A percentile compares a stretch with the other conserved stretches of the same genome.
These are phyloP conservation scores for Enhydra lutris DNA, from an alignment of 2,113 vertebrate genomes.

Conservation along the genomic window DNA sequence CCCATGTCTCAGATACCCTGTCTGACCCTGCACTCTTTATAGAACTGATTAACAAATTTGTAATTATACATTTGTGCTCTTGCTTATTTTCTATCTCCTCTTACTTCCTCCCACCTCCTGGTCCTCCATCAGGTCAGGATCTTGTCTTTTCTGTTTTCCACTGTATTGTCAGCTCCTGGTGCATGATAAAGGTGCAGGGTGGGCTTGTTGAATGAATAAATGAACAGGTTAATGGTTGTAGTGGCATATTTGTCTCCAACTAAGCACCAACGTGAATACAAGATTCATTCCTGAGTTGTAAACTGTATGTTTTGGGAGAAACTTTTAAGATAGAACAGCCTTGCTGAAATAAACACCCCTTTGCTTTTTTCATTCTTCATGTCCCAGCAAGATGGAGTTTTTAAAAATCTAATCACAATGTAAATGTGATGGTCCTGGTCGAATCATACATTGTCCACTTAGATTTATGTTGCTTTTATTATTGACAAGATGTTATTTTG, in stretches of 20 bases:
- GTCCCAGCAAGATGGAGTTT: not conserved
- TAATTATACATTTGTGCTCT: not conserved
- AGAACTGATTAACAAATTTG: not conserved
- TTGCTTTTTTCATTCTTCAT: not conserved
- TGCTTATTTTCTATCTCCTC: not conserved
- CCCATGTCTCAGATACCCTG: not conserved
- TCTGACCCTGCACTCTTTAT: not conserved
- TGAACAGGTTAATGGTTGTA: not conserved
- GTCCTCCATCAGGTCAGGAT: not conserved
- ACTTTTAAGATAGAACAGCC: not conserved
- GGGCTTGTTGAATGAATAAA: not conserved
- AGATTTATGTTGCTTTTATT: conserved; percentile 45
- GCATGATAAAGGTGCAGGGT: not conserved
- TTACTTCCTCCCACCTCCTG: not conserved
- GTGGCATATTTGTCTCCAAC: not conserved
- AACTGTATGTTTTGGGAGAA: not conserved
- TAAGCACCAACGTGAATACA: not conserved
- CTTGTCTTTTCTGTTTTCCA: not conserved
- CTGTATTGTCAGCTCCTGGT: not conserved
- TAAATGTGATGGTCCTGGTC: not conserved
- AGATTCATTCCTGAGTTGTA: conserved; percentile 4
- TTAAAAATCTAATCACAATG: not conserved
- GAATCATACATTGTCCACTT: not conserved
- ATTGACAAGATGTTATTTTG: not conserved
- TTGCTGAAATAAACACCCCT: not conserved